Conservation (phyloP, 1,140 invertebrate genomes). For the Mycetomoellerius zeteki region DNA sequence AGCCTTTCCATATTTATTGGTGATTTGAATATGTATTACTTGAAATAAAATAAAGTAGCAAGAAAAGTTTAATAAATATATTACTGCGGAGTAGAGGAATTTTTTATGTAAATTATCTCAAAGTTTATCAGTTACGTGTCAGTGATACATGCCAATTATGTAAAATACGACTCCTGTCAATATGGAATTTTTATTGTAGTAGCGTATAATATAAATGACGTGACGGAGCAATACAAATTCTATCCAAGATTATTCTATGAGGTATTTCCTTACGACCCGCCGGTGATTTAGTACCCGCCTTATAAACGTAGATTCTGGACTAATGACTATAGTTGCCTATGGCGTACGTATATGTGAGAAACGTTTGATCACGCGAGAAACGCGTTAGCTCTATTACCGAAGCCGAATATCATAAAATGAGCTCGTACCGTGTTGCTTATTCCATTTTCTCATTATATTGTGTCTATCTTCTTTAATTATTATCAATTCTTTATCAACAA, state of each 20-base stretch:
- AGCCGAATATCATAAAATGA: slow-evolving; percentile 38
- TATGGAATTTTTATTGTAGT: slow-evolving; percentile 25
- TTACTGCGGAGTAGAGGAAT: neutral
- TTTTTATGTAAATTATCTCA: neutral
- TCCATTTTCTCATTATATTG: slow-evolving; percentile 8
- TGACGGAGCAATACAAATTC: slow-evolving; percentile 27
- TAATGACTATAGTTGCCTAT: slow-evolving; percentile 49
- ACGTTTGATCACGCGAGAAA: slow-evolving; percentile 54
- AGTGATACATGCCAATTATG: neutral
- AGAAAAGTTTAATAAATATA: neutral
- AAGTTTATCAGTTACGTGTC: slow-evolving; percentile 8
- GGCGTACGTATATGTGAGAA: slow-evolving; percentile 27
- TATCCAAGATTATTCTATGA: slow-evolving; percentile 48
- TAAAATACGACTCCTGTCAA: slow-evolving; percentile 1
- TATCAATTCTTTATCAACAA: neutral
- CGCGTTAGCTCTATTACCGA: slow-evolving; percentile 60
- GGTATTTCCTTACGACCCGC: slow-evolving; percentile 50
- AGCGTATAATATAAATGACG: slow-evolving; percentile 43
- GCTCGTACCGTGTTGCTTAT: slow-evolving; percentile 42
- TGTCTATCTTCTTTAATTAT: neutral
- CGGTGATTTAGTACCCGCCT: slow-evolving; percentile 46
- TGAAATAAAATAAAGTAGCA: neutral
- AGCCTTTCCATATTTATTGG: neutral
- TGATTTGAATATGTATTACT: neutral
- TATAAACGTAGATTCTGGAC: slow-evolving; percentile 53